These are phyloP conservation scores for Sphaerophoria rueppellii DNA, from an alignment of 2,888 invertebrate genomes.

Conservation along the genomic window DNA sequence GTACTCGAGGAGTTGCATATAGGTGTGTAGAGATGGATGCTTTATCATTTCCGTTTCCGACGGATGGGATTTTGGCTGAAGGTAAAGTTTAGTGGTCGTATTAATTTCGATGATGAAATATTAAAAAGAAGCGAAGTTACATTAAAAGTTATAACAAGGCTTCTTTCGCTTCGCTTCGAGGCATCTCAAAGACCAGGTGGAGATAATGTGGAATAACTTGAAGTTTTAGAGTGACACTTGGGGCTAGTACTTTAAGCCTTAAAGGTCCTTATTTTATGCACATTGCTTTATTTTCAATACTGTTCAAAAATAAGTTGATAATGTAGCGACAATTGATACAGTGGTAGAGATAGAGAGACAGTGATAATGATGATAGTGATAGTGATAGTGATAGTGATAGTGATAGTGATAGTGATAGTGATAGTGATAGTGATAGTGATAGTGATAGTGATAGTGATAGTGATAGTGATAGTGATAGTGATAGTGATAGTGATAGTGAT, in stretches of 20 bases:
- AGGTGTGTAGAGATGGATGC: background rate
- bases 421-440: too few species aligned
- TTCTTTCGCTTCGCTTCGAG: background rate
- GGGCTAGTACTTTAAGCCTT: background rate
- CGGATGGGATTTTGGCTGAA: background rate
- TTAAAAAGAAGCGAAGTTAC: constrained; percentile 56
- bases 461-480: too few species aligned
- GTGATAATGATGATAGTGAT: too few species aligned
- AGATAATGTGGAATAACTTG: constrained; percentile 7
- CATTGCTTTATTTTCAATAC: background rate
- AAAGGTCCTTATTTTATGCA: background rate
- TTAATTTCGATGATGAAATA: constrained; percentile 67
- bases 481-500: too few species aligned
- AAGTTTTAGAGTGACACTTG: constrained; percentile 17
- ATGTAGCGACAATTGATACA: too few species aligned
- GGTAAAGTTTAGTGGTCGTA: constrained; percentile 59
- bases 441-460: too few species aligned
- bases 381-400: too few species aligned
- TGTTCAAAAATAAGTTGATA: too few species aligned
- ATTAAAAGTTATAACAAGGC: constrained; percentile 30
- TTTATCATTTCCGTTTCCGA: background rate
- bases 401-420: too few species aligned
- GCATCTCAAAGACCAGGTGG: constrained; percentile 2
- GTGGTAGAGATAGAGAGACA: too few species aligned
- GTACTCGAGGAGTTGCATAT: constrained; percentile 10